Evolutionary conservation across 2,888 invertebrate species (phyloP).

Genomic region (Pseudococcus jackbeardsleyi): DNA sequence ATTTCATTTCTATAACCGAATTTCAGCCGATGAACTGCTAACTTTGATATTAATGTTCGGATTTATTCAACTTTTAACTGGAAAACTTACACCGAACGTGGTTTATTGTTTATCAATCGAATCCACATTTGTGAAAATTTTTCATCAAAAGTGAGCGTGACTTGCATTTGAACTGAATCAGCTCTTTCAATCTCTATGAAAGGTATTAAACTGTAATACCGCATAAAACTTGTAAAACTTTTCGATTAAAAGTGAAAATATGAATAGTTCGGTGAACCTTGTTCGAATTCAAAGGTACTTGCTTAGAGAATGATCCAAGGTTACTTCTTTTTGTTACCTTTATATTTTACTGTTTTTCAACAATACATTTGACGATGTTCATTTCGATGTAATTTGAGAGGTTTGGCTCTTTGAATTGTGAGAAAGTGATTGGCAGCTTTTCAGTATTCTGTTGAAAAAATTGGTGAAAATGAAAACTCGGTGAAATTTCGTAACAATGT

Average conservation of each 20-base stretch:
- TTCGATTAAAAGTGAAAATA: slow-evolving; percentile 22
- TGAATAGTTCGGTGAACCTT: not conserved
- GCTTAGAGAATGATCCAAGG: not conserved
- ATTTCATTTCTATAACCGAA: too few species aligned
- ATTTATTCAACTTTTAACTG: slow-evolving; percentile 16
- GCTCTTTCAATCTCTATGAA: not conserved
- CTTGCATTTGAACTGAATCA: not conserved
- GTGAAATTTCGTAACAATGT: too few species aligned
- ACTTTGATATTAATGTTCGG: not conserved
- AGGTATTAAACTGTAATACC: not conserved
- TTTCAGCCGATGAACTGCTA: not conserved
- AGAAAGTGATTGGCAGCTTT: too few species aligned
- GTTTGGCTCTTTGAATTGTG: too few species aligned
- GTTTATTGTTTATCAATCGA: slow-evolving; percentile 16
- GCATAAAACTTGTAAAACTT: not conserved
- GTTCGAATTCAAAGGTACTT: not conserved
- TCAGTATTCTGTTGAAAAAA: too few species aligned
- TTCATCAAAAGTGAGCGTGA: not conserved
- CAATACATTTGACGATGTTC: too few species aligned
- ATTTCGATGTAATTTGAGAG: too few species aligned
- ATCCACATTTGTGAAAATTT: slow-evolving; percentile 8
- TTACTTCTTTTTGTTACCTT: not conserved
- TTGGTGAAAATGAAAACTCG: too few species aligned
- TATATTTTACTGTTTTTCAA: too few species aligned
- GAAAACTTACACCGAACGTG: not conserved